phyloP scores from a whole-genome alignment of 2,888 invertebrate species.

The Platynereis dumerilii region DNA sequence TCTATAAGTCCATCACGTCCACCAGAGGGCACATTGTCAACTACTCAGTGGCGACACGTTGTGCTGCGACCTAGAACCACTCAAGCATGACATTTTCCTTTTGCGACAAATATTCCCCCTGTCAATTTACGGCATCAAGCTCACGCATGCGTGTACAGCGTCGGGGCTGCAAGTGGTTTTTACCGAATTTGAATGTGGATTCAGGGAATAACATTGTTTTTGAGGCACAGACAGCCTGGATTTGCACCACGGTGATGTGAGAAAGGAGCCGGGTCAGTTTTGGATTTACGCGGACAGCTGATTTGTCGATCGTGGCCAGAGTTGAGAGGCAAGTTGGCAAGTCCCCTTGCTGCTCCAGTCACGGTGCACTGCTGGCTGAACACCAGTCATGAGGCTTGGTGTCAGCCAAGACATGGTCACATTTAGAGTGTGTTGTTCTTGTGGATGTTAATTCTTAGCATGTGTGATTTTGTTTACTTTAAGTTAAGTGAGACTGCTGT shows the following conservation, averaged over 20 bases:
- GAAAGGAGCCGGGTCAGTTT: neutral
- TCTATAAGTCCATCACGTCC: neutral
- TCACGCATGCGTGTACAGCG: constrained; percentile 28
- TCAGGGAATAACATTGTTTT: constrained; percentile 30
- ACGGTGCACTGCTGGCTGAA: too few species aligned
- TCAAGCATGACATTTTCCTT: constrained; percentile 12
- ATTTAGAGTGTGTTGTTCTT: too few species aligned
- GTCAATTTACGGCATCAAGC: constrained; percentile 22
- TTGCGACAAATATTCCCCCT: constrained; percentile 20
- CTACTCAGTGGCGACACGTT: neutral
- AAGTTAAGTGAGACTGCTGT: too few species aligned
- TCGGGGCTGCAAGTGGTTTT: too few species aligned
- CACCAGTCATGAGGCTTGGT: too few species aligned
- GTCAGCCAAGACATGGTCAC: too few species aligned
- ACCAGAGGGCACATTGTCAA: neutral
- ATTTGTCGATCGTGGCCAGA: neutral
- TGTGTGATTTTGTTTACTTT: too few species aligned
- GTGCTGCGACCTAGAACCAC: too few species aligned
- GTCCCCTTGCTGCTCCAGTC: too few species aligned
- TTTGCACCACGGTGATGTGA: neutral
- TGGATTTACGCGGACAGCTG: neutral
- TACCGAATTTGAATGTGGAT: constrained; percentile 3
- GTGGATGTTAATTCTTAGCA: too few species aligned
- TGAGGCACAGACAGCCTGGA: neutral
- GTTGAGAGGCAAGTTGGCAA: too few species aligned